A percentile compares a stretch with the other conserved stretches of the same genome.
These are phyloP conservation scores for Cotesia glomerata DNA, from an alignment of 1,140 invertebrate genomes.

Conservation along the genomic window DNA sequence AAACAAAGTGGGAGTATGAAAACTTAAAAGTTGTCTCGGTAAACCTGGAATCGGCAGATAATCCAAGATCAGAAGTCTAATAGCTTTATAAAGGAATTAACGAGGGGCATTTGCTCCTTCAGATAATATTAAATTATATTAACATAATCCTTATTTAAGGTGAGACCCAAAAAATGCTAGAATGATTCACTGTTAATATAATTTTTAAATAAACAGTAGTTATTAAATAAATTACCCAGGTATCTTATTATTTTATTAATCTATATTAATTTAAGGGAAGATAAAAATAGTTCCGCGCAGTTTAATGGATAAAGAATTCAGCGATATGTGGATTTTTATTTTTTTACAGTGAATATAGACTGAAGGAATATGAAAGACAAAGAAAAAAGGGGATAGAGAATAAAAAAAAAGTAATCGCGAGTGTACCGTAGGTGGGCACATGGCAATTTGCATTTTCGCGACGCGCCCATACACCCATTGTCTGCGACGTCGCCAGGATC, in stretches of 20 bases:
- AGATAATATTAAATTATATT: constrained; percentile 38
- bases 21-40: constrained; percentile 38
- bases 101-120: constrained; percentile 30
- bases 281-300: no score
- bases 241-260: no score
- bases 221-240: no score
- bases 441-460: constrained; percentile 33
- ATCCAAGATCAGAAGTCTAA: constrained; percentile 63
- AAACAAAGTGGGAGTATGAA: constrained; percentile 13
- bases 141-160: constrained; percentile 38
- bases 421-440: constrained; percentile 31
- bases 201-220: no score
- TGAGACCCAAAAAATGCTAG: constrained; percentile 41
- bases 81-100: constrained; percentile 63
- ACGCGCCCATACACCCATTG: constrained; percentile 41
- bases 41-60: constrained; percentile 50
- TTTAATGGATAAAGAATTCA: background rate
- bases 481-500: constrained; percentile 30
- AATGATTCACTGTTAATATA: constrained; percentile 27
- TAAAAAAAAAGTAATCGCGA: background rate
- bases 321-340: background rate
- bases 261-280: no score
- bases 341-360: background rate
- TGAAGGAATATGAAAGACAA: background rate
- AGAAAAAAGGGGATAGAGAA: background rate